Conservation (phyloP, 2,113 vertebrate genomes). For the Donacobius atricapilla region DNA sequence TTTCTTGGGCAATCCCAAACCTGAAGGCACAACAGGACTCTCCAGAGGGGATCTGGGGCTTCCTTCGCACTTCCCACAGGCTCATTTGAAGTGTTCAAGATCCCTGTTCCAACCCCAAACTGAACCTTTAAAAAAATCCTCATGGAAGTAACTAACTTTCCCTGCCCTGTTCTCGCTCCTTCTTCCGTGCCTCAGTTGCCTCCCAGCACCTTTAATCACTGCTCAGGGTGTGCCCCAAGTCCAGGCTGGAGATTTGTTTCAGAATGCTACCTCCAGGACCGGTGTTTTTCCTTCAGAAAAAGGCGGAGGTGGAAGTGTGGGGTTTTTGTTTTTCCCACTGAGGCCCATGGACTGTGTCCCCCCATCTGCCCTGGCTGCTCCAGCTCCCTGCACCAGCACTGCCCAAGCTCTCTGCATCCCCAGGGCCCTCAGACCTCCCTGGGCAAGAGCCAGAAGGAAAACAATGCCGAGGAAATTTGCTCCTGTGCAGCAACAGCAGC, state of each 20-base stretch:
- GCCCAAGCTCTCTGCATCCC: not conserved
- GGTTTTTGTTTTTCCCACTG: not conserved
- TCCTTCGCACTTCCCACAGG: not conserved
- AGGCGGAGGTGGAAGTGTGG: not conserved
- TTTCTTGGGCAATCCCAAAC: not conserved
- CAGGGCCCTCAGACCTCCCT: not conserved
- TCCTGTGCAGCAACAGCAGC: not conserved
- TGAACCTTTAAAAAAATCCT: not conserved
- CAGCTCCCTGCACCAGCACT: not conserved
- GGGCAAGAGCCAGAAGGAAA: not conserved
- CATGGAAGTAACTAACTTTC: not conserved
- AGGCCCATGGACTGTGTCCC: not conserved
- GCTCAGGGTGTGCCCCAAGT: not conserved
- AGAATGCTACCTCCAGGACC: not conserved
- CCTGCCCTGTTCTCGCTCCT: not conserved
- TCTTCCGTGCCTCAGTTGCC: not conserved
- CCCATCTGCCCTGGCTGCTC: not conserved
- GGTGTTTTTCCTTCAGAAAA: not conserved
- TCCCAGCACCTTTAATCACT: not conserved
- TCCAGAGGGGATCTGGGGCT: not conserved
- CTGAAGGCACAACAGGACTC: not conserved
- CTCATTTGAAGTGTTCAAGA: rapidly evolving
- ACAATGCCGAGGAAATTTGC: not conserved
- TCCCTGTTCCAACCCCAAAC: not conserved
- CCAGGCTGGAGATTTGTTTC: not conserved